Conservation (phyloP, 2,113 vertebrate genomes). For the Leptodactylus fuscus region DNA sequence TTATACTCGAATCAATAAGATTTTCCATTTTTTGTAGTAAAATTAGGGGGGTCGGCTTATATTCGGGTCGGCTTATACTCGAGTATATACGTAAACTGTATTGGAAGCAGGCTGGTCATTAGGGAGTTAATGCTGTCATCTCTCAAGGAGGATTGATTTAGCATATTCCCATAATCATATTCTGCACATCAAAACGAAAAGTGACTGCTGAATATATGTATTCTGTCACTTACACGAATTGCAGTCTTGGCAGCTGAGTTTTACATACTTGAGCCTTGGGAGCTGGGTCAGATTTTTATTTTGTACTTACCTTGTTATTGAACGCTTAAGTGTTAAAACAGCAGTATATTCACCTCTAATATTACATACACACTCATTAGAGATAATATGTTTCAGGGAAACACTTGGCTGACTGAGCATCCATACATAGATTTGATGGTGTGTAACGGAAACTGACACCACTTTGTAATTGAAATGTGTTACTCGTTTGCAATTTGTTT, state of each 20-base stretch:
- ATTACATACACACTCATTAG: slow-evolving; percentile 65
- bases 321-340: slow-evolving; percentile 67
- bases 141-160: neutral
- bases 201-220: neutral
- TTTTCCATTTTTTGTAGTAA: no score
- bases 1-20: no score
- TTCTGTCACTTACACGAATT: neutral
- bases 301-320: slow-evolving; percentile 51
- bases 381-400: slow-evolving; percentile 67
- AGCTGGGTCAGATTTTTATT: slow-evolving; percentile 3
- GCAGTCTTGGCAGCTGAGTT: neutral
- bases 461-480: slow-evolving; percentile 61
- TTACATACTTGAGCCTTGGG: slow-evolving; percentile 14
- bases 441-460: slow-evolving; percentile 64
- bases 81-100: no score
- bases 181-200: neutral
- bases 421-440: slow-evolving; percentile 61
- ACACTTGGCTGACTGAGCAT: slow-evolving; percentile 65
- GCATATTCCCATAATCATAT: neutral
- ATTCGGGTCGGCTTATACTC: no score
- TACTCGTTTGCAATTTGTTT: slow-evolving; percentile 62
- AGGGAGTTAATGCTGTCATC: no score
- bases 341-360: slow-evolving; percentile 67
- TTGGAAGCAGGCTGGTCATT: no score
- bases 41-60: no score